Evolutionary conservation across 1,140 invertebrate species (phyloP), one percentile per base, ranked within the genome.

Genomic region (Adelges cooleyi): DNA sequence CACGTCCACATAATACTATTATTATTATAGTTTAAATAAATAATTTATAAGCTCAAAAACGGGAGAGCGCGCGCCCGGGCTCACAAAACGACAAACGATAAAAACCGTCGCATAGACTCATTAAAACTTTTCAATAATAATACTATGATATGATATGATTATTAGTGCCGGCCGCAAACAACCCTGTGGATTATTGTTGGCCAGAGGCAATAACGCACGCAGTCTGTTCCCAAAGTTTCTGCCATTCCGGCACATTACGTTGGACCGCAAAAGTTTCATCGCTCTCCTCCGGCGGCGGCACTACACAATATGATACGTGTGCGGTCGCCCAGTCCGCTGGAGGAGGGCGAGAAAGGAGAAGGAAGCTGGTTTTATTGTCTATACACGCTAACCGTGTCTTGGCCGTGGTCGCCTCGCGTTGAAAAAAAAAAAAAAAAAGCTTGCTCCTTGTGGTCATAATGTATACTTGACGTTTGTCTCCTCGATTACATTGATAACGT

Each of bases 121-220:
- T 62, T 62, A 62, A 62, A 62, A 62, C 56, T 62, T 62, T 62
- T 62, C 40, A 62, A 62, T 62, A 62, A 62, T 48, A 62, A 29
- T 62, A 33, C 5, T 62, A 62, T n/a, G n/a, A n/a, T n/a, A 62
- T 48, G 46, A 29, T 62, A 62, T 33, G 44, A 59, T 59, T 44
- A 27, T 44, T 59, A 59, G 40, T 27, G 54, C 44, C 54, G 54
- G 54, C 54, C 54, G 17, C 54, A 59, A 59, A 59, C 54, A 42
- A 38, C 22, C 53, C 36, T 17, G 40, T 56, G 54, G 54, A 59
- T 59, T 59, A 62, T 33, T 25, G 42, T 46, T 20, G 40, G 25
- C 54, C 11, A 44, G 40, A 9, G 11, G 56, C 40, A 62, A 62
- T 62, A 62, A 62, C 42, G 42, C 56, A 48, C 40, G 42, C 56